Base-by-base conservation (phyloP, 2,888 invertebrate genomes). In the Epistrophe grossulariae region DNA sequence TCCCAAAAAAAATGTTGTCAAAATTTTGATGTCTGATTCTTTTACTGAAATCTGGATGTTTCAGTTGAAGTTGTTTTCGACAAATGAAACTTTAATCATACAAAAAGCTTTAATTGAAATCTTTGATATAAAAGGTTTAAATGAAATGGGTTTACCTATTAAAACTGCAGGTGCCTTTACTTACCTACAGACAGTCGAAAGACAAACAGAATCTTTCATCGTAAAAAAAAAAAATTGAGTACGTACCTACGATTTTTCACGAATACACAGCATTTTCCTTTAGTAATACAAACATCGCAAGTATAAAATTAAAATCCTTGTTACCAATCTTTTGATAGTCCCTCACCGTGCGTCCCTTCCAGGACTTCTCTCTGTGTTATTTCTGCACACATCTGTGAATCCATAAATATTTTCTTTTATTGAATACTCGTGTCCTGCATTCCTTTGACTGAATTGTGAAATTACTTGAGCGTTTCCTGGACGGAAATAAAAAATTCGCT, bases 381-480 rank as follows among this genome's bases (percentile, higher is more conserved):
- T 31, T 7, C 10, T 19, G 35, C 31, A 43, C 66, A 57, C 50
- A 35, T 66, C 64, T 43, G 50, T 50, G 64, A 62, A 60, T 59
- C 19, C 35, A 59, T 71, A 60, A 50, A 60, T 40, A 68, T 78
- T 64, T 59, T 79, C 43, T 73, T 52, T 73, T 55, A 79, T 79
- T 79, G 70, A 64, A 83, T 59, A 74, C 55, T 74, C 76, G 74
- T 70, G 73, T 70, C 71, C 78, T 76, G 71, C 35, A 72, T 82
- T 74, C 82, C 68, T 71, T 79, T 73, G 85, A 79, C 50, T 79
- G 78, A 70, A 48, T 62, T 77, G 71, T 43, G 52, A 76, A 81
- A 85, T 85, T 85, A 85, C 81, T 85, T 82, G 60, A 85, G 57
- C 77, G 70, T 82, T 83, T 87, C 83, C 87, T 64, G 76, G 57